Conservation (phyloP, 2,113 vertebrate species). For the Lycaon pictus region DNA sequence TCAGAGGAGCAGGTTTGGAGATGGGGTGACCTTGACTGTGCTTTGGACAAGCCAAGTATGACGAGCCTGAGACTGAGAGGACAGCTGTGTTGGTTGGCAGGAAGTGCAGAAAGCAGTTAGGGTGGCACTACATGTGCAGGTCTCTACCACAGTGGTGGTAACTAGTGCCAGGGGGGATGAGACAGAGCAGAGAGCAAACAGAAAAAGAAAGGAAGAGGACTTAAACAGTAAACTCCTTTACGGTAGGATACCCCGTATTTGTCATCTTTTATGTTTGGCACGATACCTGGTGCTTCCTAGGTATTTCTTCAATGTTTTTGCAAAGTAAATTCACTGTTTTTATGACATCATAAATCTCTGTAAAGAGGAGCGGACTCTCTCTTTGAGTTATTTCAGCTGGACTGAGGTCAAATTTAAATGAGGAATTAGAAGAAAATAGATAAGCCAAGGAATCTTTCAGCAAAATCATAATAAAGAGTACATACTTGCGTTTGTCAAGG, state of each 20-base stretch:
- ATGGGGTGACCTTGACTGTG: neutral
- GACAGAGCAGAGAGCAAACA: neutral
- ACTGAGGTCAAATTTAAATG: neutral
- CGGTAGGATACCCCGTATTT: neutral
- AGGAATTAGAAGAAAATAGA: neutral
- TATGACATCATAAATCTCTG: neutral
- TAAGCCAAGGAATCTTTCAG: neutral
- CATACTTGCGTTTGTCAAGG: neutral
- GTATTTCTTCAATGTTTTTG: neutral
- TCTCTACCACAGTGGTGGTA: rapidly evolving
- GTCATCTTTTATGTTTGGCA: neutral
- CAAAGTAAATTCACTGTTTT: conserved; percentile 39
- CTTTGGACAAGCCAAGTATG: neutral
- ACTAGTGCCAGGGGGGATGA: neutral
- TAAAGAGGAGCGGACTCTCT: neutral
- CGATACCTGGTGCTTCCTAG: neutral
- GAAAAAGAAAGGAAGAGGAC: neutral
- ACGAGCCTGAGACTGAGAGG: neutral
- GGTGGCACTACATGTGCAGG: too few species aligned
- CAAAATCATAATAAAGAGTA: neutral
- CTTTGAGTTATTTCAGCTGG: neutral
- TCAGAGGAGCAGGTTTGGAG: neutral
- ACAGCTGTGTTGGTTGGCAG: rapidly evolving
- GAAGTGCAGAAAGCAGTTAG: neutral
- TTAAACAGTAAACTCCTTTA: neutral